These are phyloP conservation scores for Mareca penelope DNA, from an alignment of 2,797 vertebrate species.

Conservation along the genomic window DNA sequence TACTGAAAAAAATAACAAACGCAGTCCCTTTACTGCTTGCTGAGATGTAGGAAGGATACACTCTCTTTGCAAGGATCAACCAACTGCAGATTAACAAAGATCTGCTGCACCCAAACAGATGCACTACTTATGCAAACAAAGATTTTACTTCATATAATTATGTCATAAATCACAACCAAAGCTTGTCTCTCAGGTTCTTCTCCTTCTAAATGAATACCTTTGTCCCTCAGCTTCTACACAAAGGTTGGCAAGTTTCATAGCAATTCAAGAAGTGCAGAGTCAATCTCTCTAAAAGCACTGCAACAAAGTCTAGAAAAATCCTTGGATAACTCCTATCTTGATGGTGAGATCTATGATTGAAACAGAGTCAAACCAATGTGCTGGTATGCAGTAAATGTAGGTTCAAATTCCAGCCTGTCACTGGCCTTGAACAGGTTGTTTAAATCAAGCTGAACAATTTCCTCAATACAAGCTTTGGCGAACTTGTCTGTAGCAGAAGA, in stretches of 20 bases:
- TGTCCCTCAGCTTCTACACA: background rate
- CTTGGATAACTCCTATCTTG: background rate
- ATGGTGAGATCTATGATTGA: background rate
- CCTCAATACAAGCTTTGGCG: background rate
- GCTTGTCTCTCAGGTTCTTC: background rate
- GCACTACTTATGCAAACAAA: background rate
- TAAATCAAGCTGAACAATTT: background rate
- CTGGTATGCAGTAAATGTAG: background rate
- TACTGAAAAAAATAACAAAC: background rate
- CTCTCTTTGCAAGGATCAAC: background rate
- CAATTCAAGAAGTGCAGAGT: background rate
- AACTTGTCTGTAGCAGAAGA: background rate
- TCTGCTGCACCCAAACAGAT: background rate
- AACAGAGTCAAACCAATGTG: background rate
- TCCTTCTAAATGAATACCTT: background rate
- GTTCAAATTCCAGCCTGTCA: background rate
- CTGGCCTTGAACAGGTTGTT: background rate
- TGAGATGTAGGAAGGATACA: background rate
- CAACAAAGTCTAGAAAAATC: background rate
- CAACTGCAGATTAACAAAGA: background rate
- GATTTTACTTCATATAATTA: background rate
- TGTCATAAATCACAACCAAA: background rate
- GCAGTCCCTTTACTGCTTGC: background rate
- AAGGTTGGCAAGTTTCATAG: background rate
- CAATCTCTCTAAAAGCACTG: background rate